Conservation (phyloP, 1,140 invertebrate genomes). For the Lerema accius region DNA sequence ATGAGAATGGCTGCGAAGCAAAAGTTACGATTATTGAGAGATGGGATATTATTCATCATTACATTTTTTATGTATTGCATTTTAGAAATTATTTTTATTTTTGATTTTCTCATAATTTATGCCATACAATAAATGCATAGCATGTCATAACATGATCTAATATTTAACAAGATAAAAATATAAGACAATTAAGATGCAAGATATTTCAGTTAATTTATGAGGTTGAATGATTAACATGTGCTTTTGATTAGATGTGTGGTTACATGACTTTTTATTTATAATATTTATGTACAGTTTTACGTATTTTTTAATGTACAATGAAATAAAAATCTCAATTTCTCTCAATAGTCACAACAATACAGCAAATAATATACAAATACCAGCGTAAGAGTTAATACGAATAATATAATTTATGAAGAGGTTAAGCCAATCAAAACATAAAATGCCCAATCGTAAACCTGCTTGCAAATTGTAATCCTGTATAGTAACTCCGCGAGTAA, state of each 20-base stretch:
- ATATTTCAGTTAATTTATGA: too few relatives aligned
- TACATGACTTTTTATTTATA: background rate
- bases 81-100: too few relatives aligned
- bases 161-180: too few relatives aligned
- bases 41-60: too few relatives aligned
- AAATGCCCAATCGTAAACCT: conserved; percentile 49
- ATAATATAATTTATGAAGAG: conserved; percentile 1
- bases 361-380: conserved; percentile 4
- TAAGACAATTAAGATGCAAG: too few relatives aligned
- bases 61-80: too few relatives aligned
- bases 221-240: too few relatives aligned
- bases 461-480: conserved; percentile 70
- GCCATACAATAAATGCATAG: too few relatives aligned
- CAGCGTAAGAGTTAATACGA: conserved; percentile 6
- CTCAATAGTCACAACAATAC: background rate
- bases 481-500: conserved; percentile 84
- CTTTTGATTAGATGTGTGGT: background rate
- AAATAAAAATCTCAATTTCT: background rate
- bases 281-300: background rate
- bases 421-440: conserved; percentile 8
- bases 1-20: too few relatives aligned
- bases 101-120: too few relatives aligned
- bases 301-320: background rate
- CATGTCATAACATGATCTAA: too few relatives aligned
- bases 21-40: too few relatives aligned